A percentile compares a stretch with the other conserved stretches of the same genome.
These are phyloP conservation scores for Dendrophyllia cribrosa DNA, from an alignment of 64 coral and sea anemone species.

Conservation along the genomic window DNA sequence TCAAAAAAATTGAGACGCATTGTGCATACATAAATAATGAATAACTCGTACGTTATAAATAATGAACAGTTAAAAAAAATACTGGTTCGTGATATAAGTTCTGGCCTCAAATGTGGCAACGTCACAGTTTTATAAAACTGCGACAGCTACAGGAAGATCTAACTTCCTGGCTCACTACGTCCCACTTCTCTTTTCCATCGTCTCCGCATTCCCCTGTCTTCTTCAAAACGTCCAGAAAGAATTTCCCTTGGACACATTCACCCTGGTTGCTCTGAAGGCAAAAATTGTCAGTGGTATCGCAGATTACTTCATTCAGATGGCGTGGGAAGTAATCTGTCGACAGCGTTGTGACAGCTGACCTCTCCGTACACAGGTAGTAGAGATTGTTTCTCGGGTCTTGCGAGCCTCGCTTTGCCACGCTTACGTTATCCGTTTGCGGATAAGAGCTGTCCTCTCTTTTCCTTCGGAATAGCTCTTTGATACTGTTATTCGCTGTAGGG, in stretches of 20 bases:
- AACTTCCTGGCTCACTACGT: not conserved
- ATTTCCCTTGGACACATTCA: not conserved
- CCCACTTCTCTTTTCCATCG: not conserved
- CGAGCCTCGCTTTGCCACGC: not conserved
- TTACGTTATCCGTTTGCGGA: not conserved
- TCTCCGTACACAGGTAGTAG: conserved; percentile 13
- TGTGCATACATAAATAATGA: too few relatives aligned
- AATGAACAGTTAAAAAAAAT: too few relatives aligned
- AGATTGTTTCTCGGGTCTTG: not conserved
- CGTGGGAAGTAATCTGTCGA: not conserved
- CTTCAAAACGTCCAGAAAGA: conserved; percentile 3
- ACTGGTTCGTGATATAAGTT: too few relatives aligned
- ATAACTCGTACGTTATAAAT: too few relatives aligned
- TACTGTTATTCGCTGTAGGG: not conserved
- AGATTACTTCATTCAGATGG: conserved; percentile 26
- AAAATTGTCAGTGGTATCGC: not conserved
- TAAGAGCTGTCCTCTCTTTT: not conserved
- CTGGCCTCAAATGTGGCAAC: too few relatives aligned
- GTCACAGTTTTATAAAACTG: not conserved
- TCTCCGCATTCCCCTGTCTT: not conserved
- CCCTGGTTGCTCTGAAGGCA: not conserved
- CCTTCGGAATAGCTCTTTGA: too few relatives aligned
- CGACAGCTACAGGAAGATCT: conserved; percentile 17
- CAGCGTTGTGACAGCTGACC: conserved; percentile 10
- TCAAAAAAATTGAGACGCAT: too few relatives aligned